Evolutionary conservation across 2,797 vertebrate species (phyloP).

Genomic region (Lithobates pipiens): DNA sequence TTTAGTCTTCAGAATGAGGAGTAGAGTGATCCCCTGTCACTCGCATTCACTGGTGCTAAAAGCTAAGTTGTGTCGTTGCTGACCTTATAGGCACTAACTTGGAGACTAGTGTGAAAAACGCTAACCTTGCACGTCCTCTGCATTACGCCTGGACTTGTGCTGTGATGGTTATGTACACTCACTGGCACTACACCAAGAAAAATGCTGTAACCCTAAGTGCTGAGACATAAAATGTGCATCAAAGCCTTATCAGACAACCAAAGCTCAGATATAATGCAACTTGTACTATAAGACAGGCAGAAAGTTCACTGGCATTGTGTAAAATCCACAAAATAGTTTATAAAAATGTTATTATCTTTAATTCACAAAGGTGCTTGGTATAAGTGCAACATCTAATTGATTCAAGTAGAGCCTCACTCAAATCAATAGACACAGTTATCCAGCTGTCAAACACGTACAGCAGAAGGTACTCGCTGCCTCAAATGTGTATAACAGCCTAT

Average conservation of each 20-base stretch:
- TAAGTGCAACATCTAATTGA: too few species aligned
- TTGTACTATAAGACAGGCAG: neutral
- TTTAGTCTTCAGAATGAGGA: slow-evolving; percentile 4
- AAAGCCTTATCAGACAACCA: neutral
- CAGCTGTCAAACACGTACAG: too few species aligned
- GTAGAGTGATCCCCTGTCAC: slow-evolving; percentile 37
- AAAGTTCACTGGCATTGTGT: too few species aligned
- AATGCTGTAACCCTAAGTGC: neutral
- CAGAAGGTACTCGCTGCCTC: too few species aligned
- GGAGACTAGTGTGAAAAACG: slow-evolving; percentile 45
- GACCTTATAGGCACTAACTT: slow-evolving; percentile 31
- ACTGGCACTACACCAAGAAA: neutral
- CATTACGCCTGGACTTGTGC: slow-evolving; percentile 3
- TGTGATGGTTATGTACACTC: slow-evolving; percentile 2
- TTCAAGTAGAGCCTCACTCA: too few species aligned
- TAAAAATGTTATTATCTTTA: too few species aligned
- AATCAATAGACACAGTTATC: too few species aligned
- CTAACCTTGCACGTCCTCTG: slow-evolving; percentile 52
- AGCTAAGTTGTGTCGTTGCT: slow-evolving; percentile 49
- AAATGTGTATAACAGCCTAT: too few species aligned
- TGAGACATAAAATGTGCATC: neutral
- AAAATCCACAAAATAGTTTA: too few species aligned
- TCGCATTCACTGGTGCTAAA: slow-evolving; percentile 52
- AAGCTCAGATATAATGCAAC: neutral
- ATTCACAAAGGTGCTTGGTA: too few species aligned